Evolutionary conservation across 92 coral and sea anemone genomes (phyloP).

Genomic region (Hydrozoanthus gracilis): DNA sequence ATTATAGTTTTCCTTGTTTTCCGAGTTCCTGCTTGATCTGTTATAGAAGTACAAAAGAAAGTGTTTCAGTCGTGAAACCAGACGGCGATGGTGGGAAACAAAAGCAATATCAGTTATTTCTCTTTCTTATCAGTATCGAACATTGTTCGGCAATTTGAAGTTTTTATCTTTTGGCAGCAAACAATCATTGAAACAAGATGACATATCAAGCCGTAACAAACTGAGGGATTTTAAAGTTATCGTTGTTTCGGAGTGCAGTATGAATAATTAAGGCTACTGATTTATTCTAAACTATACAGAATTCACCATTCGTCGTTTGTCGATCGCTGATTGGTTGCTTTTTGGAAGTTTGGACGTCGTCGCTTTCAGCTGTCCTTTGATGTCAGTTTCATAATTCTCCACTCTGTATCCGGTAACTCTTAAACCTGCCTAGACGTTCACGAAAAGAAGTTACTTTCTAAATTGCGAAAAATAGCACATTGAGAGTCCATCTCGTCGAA

Average conservation of each 20-base stretch:
- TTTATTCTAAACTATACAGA: constrained; percentile 52
- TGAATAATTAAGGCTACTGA: constrained; percentile 41
- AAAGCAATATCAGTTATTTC: neutral
- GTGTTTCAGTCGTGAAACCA: neutral
- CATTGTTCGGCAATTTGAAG: neutral
- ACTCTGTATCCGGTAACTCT: constrained; percentile 28
- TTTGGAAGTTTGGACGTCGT: constrained; percentile 56
- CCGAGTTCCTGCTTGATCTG: neutral
- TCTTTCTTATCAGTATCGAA: neutral
- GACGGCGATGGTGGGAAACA: neutral
- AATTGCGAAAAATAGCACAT: neutral
- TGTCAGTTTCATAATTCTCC: constrained; percentile 34
- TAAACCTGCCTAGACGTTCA: neutral
- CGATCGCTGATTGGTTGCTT: constrained; percentile 63
- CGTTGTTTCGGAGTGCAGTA: neutral
- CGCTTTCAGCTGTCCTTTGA: constrained; percentile 65
- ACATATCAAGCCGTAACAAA: neutral
- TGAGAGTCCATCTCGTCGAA: neutral
- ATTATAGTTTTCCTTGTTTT: neutral
- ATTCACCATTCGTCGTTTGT: constrained; percentile 43
- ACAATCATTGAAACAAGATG: neutral
- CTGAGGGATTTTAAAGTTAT: neutral
- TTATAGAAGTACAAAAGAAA: neutral
- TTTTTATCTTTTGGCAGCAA: neutral
- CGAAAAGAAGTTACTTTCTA: neutral